Percentiles rank a stretch among this genome's conserved stretches.
These are phyloP conservation scores for Platysteira castanea DNA, from an alignment of 2,113 vertebrate species.

Conservation along the genomic window DNA sequence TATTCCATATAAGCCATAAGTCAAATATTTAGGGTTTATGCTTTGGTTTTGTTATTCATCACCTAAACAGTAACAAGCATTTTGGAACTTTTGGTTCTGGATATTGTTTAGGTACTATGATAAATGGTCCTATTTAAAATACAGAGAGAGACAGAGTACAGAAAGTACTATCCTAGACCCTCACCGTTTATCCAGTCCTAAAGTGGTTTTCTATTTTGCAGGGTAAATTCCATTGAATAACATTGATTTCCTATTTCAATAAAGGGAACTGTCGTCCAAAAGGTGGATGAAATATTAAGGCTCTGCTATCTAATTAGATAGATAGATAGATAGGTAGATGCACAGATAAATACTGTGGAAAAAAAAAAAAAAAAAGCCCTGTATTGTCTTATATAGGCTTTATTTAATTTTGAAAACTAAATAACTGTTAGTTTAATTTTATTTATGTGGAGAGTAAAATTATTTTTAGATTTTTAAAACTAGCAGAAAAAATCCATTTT, in stretches of 20 bases:
- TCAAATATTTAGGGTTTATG: not conserved
- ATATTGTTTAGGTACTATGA: not conserved
- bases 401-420: constrained; percentile 6
- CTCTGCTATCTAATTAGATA: not conserved
- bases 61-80: not conserved
- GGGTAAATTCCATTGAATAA: not conserved
- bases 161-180: not conserved
- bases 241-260: constrained; percentile 49
- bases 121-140: not conserved
- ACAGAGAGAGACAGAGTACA: not conserved
- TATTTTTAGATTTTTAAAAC: not conserved
- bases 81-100: not conserved
- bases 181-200: not conserved
- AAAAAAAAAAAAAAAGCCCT: not conserved
- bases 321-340: not conserved
- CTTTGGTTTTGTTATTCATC: not conserved
- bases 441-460: not conserved
- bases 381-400: not conserved
- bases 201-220: not conserved
- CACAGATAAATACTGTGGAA: not conserved
- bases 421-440: not conserved
- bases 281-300: constrained; percentile 24
- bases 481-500: not conserved
- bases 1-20: not conserved
- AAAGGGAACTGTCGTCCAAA: not conserved